Percentiles rank a stretch among this genome's conserved stretches.
These are phyloP conservation scores for Melanerpes aurifrons DNA, from an alignment of 2,113 vertebrate genomes.

Conservation along the genomic window DNA sequence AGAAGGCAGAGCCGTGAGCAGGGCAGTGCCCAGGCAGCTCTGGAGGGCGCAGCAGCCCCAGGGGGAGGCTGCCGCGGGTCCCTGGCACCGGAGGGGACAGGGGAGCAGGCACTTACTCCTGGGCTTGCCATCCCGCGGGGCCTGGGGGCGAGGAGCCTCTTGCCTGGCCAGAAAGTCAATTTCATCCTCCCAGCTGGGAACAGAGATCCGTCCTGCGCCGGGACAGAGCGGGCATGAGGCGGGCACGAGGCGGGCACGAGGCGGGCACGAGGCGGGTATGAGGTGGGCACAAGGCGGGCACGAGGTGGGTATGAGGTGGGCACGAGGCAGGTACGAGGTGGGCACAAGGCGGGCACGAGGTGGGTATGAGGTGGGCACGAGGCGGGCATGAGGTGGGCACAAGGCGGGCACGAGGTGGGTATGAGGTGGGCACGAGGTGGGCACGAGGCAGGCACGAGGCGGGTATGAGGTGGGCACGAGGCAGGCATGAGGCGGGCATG, in stretches of 20 bases:
- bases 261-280: fast-evolving
- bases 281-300: fast-evolving
- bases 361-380: fast-evolving
- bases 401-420: fast-evolving
- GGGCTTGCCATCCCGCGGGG: slow-evolving; percentile 68
- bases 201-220: background rate
- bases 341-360: fast-evolving
- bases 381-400: fast-evolving
- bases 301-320: fast-evolving
- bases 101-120: background rate
- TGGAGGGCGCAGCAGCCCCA: background rate
- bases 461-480: too few species aligned
- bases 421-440: fast-evolving
- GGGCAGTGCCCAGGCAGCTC: fast-evolving
- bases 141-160: slow-evolving; percentile 39
- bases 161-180: slow-evolving; percentile 87
- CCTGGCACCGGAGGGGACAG: fast-evolving
- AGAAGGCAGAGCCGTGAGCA: background rate
- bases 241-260: too few species aligned
- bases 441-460: too few species aligned
- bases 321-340: too few species aligned
- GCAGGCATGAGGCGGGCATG: fast-evolving
- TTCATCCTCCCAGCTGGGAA: slow-evolving; percentile 83
- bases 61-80: background rate
- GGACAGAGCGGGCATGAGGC: fast-evolving